Percentiles rank a stretch among this genome's conserved stretches.
phyloP scores from a whole-genome alignment of 2,113 vertebrate genomes.

The Gadus chalcogrammus region DNA sequence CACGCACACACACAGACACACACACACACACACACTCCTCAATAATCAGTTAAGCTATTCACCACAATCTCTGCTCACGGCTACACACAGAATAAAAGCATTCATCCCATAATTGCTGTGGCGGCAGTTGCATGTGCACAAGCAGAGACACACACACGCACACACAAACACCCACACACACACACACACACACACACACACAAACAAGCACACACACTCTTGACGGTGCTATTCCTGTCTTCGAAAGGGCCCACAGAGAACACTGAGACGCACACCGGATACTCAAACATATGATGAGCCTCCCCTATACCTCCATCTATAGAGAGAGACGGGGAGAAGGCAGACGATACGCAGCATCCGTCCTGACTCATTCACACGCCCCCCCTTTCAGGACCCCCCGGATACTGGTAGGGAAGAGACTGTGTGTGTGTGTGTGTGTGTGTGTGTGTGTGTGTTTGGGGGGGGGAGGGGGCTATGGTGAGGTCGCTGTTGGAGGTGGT shows the following conservation, averaged over 20 bases:
- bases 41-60: conserved; percentile 68
- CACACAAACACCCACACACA: conserved; percentile 25
- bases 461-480: conserved; percentile 8
- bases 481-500: too few relatives aligned
- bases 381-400: background rate
- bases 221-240: conserved; percentile 65
- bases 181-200: too few relatives aligned
- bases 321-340: conserved; percentile 22
- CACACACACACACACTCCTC: conserved; percentile 33
- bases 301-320: conserved; percentile 33
- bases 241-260: conserved; percentile 47
- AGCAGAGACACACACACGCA: too few relatives aligned
- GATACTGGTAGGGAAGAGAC: conserved; percentile 6
- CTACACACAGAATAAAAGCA: conserved; percentile 58
- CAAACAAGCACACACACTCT: conserved; percentile 41
- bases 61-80: conserved; percentile 34
- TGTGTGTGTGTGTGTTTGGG: background rate
- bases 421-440: background rate
- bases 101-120: conserved; percentile 68
- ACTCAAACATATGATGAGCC: conserved; percentile 46
- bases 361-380: conserved; percentile 36
- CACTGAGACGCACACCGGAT: conserved; percentile 23
- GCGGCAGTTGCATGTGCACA: conserved; percentile 36
- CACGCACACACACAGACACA: conserved; percentile 6
- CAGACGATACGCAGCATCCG: background rate